Evolutionary conservation across 2,113 vertebrate genomes (phyloP).

Genomic region (Scolopax mira): DNA sequence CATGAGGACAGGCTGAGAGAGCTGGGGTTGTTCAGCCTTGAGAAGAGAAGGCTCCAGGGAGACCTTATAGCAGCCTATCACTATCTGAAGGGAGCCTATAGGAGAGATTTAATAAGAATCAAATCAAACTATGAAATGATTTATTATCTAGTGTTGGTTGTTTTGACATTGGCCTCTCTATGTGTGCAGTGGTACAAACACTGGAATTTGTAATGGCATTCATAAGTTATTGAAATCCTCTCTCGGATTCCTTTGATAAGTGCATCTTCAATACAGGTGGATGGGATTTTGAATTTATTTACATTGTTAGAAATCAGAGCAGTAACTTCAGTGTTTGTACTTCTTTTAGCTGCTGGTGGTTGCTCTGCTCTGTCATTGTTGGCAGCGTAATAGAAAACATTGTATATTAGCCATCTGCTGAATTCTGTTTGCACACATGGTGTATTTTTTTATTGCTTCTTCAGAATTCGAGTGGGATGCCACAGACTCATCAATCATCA

Average conservation of each 20-base stretch:
- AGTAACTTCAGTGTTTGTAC: not conserved
- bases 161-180: not conserved
- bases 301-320: not conserved
- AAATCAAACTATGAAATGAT: not conserved
- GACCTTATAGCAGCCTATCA: no score
- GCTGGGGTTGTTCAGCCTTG: no score
- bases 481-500: constrained; percentile 97
- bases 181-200: not conserved
- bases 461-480: constrained; percentile 93
- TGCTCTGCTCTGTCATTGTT: not conserved
- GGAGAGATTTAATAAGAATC: not conserved
- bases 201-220: not conserved
- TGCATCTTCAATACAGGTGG: not conserved
- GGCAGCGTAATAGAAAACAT: not conserved
- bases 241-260: not conserved
- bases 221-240: not conserved
- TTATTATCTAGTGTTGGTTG: not conserved
- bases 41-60: no score
- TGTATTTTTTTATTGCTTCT: constrained; percentile 44
- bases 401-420: not conserved
- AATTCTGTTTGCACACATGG: not conserved
- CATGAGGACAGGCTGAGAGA: no score
- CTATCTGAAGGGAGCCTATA: no score
- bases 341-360: not conserved
- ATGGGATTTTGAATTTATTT: not conserved